Conservation (phyloP, 2,113 vertebrate species). For the Mugil cephalus region DNA sequence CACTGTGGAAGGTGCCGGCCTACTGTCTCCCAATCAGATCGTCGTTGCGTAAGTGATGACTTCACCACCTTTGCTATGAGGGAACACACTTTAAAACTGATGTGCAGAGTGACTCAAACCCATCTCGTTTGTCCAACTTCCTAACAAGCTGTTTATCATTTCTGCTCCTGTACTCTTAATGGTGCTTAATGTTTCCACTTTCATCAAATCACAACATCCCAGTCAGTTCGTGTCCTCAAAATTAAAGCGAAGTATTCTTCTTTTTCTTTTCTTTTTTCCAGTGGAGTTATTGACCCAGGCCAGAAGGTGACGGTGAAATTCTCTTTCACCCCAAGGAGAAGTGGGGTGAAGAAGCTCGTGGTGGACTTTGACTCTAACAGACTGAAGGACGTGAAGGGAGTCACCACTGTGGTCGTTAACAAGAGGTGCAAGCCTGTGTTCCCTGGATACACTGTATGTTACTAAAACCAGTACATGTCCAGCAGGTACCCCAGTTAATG, state of each 20-base stretch:
- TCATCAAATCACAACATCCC: too few relatives aligned
- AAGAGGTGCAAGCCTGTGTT: conserved; percentile 8
- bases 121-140: too few relatives aligned
- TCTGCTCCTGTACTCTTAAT: too few relatives aligned
- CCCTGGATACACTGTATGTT: rapidly evolving
- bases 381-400: conserved; percentile 84
- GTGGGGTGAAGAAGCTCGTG: conserved; percentile 80
- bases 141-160: not conserved
- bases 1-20: conserved; percentile 84
- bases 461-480: not conserved
- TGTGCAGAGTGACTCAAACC: too few relatives aligned
- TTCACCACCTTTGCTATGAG: not conserved
- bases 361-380: conserved; percentile 85
- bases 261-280: conserved; percentile 49
- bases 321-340: conserved; percentile 75
- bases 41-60: conserved; percentile 75
- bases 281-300: conserved; percentile 74
- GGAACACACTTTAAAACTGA: not conserved
- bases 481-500: too few relatives aligned
- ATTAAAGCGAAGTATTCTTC: too few relatives aligned
- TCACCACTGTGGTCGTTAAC: conserved; percentile 74
- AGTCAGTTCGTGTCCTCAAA: too few relatives aligned
- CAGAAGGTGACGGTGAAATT: conserved; percentile 73
- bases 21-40: conserved; percentile 74
- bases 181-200: too few relatives aligned